Evolutionary conservation across 2,113 vertebrate genomes (phyloP), one percentile per base, ranked within the genome.

Genomic region (Callaeas wilsoni): DNA sequence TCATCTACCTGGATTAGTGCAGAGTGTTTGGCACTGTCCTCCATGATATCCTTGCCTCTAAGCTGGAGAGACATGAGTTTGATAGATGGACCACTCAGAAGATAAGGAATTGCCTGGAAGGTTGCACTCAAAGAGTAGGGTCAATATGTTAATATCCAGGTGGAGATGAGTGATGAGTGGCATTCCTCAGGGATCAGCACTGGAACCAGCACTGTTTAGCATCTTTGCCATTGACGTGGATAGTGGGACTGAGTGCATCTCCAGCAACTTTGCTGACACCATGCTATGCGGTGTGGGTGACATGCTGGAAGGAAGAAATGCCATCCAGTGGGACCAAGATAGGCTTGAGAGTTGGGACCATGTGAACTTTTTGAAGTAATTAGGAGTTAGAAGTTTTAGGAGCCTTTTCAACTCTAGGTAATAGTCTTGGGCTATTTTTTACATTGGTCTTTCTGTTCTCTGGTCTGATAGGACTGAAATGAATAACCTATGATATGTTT

Each of bases 121-220:
- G 13, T 7, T 50, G 32, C 13, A 26, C 26, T 59, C 53, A 16
- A 37, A 68, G 29, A 29, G 15, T 3, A 39, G 33, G 12, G 39
- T 16, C 55, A 46, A 4, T 33, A 53, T 33, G 55, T 29, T 46
- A 16, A 29, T 53, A 29, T 46, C 55, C 55, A 46, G 13, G 33
- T 5, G 10, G 29, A 62, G n/a, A 44, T 19, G 55, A 62, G 39
- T n/a, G 64, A 46, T 9, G 6, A 30, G 25, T 21, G 30, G 11
- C 29, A n/a, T 14, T 87, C 49, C 84, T 30, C 13, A 41, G n/a
- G 49, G n/a, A 41, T 30, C 13, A 47, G 49, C 30, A 17, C 2
- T 35, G 30, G 25, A 2, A 17, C 20, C 0, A 0, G 25, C 0
- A 0, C n/a, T 17, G 56, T 55, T 70, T 6, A 30, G 12, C 25